Evolutionary conservation across 2,113 vertebrate genomes (phyloP).

Genomic region (Oxyruncus cristatus): DNA sequence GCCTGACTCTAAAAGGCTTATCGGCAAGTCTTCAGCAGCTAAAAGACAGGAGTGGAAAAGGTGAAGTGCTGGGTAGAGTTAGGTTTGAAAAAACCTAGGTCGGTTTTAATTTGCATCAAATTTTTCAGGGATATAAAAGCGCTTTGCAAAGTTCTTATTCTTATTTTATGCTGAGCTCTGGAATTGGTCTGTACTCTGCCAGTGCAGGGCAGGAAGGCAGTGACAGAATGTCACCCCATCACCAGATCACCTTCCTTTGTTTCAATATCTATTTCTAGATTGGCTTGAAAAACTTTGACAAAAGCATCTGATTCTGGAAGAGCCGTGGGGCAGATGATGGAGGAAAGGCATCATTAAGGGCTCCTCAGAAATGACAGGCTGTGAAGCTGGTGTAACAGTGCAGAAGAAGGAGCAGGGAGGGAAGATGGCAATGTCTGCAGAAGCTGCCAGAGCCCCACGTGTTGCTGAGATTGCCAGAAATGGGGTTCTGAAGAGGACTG

Average conservation of each 20-base stretch:
- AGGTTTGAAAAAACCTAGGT: not conserved
- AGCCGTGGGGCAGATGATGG: not conserved
- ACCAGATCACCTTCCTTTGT: not conserved
- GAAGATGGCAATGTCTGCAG: not conserved
- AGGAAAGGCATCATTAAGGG: not conserved
- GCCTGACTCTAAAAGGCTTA: not conserved
- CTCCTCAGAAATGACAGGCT: not conserved
- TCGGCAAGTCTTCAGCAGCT: not conserved
- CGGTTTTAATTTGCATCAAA: not conserved
- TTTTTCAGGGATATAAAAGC: not conserved
- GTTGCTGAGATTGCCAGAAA: slow-evolving; percentile 34
- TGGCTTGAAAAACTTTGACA: not conserved
- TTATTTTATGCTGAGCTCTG: not conserved
- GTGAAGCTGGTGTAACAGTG: not conserved
- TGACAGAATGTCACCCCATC: not conserved
- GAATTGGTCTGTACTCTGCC: not conserved
- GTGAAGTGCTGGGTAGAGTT: not conserved
- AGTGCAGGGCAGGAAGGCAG: not conserved
- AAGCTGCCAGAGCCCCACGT: not conserved
- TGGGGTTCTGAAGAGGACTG: not conserved
- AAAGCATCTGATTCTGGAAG: not conserved
- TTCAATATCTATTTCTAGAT: not conserved
- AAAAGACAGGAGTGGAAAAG: not conserved
- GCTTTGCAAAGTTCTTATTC: not conserved
- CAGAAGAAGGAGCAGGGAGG: not conserved